Percentiles rank a stretch among this genome's conserved stretches.
Evolutionary conservation across 2,113 vertebrate species (phyloP).

Genomic region (Xenopus borealis): DNA sequence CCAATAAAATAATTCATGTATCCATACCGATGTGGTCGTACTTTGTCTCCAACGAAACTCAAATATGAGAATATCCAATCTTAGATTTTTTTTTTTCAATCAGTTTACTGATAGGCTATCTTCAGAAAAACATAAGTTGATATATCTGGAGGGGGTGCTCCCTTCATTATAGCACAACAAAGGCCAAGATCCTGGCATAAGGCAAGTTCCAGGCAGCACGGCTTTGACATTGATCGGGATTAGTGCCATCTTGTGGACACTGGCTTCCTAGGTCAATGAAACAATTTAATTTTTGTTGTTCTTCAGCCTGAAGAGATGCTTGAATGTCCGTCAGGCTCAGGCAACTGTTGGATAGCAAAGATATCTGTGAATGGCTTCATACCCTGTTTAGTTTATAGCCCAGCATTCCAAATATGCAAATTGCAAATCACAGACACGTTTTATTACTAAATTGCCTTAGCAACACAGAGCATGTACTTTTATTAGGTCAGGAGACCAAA

Average conservation of each 20-base stretch:
- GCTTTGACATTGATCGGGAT: constrained; percentile 99
- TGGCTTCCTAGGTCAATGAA: constrained; percentile 31
- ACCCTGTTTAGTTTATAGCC: constrained; percentile 83
- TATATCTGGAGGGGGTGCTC: constrained; percentile 63
- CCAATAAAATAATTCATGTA: too few relatives aligned
- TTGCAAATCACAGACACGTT: constrained; percentile 78
- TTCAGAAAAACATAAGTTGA: constrained; percentile 50
- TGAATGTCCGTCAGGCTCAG: constrained; percentile 51
- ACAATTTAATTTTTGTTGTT: constrained; percentile 32
- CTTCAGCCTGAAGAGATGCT: constrained; percentile 38
- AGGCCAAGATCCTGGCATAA: constrained; percentile 65
- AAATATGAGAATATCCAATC: not conserved
- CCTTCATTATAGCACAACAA: constrained; percentile 71
- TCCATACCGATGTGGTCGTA: too few relatives aligned
- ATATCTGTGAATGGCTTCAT: constrained; percentile 80
- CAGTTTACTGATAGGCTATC: not conserved
- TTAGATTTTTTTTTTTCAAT: not conserved
- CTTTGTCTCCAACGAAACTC: not conserved
- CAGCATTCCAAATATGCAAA: constrained; percentile 81
- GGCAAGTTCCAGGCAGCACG: constrained; percentile 64
- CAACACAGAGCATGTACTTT: constrained; percentile 85
- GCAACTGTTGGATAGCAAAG: constrained; percentile 53
- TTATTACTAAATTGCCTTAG: constrained; percentile 92
- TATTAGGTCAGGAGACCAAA: constrained; percentile 91
- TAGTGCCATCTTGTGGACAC: constrained; percentile 88